Percentiles rank a stretch among this genome's conserved stretches.
These are phyloP conservation scores for Gnathonemus echidnorhynchus DNA, from an alignment of 2,113 vertebrate species.

Conservation along the genomic window DNA sequence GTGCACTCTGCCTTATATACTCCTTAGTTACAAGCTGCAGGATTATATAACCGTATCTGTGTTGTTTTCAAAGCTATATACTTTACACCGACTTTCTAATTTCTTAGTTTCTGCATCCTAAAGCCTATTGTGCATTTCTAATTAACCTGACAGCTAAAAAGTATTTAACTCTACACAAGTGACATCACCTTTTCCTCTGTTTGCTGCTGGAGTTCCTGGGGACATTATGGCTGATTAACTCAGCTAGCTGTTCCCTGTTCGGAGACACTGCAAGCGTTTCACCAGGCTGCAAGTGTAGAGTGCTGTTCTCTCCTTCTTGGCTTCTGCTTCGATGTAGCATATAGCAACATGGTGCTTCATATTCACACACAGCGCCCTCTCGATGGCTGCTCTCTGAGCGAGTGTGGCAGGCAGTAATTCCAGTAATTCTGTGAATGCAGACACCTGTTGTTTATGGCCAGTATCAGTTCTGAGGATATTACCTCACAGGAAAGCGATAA, in stretches of 20 bases:
- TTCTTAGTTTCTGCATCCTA: background rate
- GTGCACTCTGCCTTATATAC: background rate
- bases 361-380: background rate
- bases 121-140: background rate
- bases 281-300: background rate
- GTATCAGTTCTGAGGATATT: background rate
- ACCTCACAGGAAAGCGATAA: background rate
- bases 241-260: background rate
- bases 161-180: background rate
- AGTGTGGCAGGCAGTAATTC: background rate
- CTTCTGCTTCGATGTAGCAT: background rate
- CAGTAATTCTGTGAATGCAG: slow-evolving; percentile 21
- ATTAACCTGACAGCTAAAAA: background rate
- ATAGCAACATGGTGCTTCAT: background rate
- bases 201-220: background rate
- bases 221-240: background rate
- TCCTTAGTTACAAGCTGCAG: background rate
- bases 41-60: background rate
- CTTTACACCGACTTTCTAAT: background rate
- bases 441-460: background rate
- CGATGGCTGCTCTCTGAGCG: background rate
- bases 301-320: background rate
- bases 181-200: background rate
- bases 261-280: background rate
- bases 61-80: background rate